phyloP scores from a whole-genome alignment of 2,113 vertebrate species.

The Oreochromis niloticus region DNA sequence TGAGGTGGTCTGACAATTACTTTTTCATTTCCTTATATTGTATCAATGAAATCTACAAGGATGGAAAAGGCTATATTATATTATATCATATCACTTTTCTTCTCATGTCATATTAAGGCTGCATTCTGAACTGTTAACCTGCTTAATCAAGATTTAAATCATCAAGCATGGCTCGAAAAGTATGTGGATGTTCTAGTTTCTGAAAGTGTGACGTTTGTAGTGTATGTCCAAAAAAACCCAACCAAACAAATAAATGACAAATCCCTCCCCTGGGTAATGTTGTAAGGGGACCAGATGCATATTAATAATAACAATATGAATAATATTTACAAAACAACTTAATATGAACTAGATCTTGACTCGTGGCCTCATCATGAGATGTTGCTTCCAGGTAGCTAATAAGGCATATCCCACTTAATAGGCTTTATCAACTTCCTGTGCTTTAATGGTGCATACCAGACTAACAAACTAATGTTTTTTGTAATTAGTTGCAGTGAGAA shows the following conservation, averaged over 20 bases:
- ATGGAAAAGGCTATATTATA: background rate
- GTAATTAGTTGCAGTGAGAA: background rate
- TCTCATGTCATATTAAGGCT: background rate
- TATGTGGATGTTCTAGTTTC: background rate
- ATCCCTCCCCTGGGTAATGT: background rate
- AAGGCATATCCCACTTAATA: background rate
- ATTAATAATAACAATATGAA: background rate
- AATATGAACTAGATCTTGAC: background rate
- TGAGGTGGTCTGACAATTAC: fast-evolving
- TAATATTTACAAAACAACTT: background rate
- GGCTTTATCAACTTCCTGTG: background rate
- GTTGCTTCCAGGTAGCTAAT: background rate
- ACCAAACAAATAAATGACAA: background rate
- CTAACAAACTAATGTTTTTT: background rate
- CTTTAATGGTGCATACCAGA: background rate
- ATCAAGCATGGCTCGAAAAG: fast-evolving
- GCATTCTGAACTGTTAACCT: background rate
- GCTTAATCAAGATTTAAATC: background rate
- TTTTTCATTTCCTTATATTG: background rate
- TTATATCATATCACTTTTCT: background rate
- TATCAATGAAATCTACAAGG: background rate
- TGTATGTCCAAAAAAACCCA: background rate
- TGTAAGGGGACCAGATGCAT: background rate
- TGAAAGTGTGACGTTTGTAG: background rate
- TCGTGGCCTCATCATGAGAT: background rate